A percentile compares a stretch with the other conserved stretches of the same genome.
phyloP scores from a whole-genome alignment of 37 sponge, comb jelly and placozoan genomes.

The Agelas oroides region DNA sequence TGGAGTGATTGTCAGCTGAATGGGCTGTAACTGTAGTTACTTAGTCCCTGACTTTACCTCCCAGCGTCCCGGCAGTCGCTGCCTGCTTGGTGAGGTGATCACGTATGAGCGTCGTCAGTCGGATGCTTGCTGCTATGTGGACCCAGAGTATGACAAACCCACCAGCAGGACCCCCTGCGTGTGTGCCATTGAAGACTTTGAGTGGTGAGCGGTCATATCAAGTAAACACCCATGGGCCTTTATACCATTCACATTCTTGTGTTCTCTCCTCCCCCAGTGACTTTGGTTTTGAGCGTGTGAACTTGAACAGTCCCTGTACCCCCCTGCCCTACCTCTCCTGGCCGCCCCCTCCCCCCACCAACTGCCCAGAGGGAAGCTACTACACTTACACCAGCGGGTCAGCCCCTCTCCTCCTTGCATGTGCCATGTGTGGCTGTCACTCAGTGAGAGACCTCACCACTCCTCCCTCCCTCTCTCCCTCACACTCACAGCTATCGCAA shows the following conservation, averaged over 20 bases:
- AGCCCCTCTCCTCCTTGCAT: neutral
- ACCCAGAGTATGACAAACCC: conserved; percentile 46
- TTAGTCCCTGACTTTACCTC: too few species aligned
- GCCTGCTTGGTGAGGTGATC: conserved; percentile 76
- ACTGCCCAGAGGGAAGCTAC: conserved; percentile 69
- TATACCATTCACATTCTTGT: too few species aligned
- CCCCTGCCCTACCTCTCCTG: conserved; percentile 26
- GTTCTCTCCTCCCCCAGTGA: conserved; percentile 59
- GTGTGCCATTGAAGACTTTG: conserved; percentile 82
- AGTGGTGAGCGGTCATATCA: conserved; percentile 57
- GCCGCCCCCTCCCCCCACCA: conserved; percentile 52
- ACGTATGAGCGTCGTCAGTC: conserved; percentile 69
- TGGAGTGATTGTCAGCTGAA: too few species aligned
- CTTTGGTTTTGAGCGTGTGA: conserved; percentile 75
- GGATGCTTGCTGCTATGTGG: conserved; percentile 68
- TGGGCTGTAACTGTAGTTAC: too few species aligned
- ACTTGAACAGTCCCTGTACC: conserved; percentile 60
- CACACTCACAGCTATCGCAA: conserved; percentile 60
- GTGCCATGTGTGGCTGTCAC: too few species aligned
- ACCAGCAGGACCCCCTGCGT: conserved; percentile 49
- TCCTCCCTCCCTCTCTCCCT: neutral
- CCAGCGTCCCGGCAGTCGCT: conserved; percentile 53
- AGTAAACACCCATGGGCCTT: neutral
- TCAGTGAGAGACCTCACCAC: too few species aligned
- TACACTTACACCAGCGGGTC: conserved; percentile 80